phyloP scores from a whole-genome alignment of 2,888 invertebrate genomes.

The Cerastoderma edule region DNA sequence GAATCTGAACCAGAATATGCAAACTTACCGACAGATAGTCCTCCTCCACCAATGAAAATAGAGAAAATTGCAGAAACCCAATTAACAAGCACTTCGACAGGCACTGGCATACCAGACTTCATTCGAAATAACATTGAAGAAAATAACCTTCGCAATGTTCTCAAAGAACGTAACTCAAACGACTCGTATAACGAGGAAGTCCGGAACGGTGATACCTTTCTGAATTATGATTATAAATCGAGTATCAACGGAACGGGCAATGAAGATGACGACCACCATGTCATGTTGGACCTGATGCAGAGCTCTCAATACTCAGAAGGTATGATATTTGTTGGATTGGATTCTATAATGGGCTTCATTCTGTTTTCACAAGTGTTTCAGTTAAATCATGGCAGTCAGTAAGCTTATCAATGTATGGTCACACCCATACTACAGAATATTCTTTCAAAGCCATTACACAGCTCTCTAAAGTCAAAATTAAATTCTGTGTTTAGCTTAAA shows the following conservation, averaged over 20 bases:
- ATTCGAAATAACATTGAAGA: conserved; percentile 52
- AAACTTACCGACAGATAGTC: conserved; percentile 69
- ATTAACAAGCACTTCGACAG: conserved; percentile 33
- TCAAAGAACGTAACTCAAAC: conserved; percentile 55
- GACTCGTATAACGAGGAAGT: conserved; percentile 43
- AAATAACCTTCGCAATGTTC: conserved; percentile 58
- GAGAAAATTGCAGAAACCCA: conserved; percentile 42
- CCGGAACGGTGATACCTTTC: conserved; percentile 43
- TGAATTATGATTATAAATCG: conserved; percentile 39
- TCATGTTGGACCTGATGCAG: conserved; percentile 54
- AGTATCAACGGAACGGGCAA: conserved; percentile 46
- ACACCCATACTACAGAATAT: too few species aligned
- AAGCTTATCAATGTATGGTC: too few species aligned
- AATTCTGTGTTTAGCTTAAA: too few species aligned
- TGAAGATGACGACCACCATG: conserved; percentile 35
- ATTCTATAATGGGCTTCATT: neutral
- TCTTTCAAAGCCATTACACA: too few species aligned
- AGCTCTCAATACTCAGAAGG: conserved; percentile 65
- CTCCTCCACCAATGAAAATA: conserved; percentile 59
- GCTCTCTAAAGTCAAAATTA: too few species aligned
- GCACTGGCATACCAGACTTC: conserved; percentile 36
- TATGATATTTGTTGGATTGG: conserved; percentile 21
- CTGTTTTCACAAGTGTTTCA: neutral
- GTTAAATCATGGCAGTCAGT: too few species aligned
- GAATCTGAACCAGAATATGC: conserved; percentile 81